Evolutionary conservation across 1,140 invertebrate genomes (phyloP).

Genomic region (Neoseiulus cucumeris): DNA sequence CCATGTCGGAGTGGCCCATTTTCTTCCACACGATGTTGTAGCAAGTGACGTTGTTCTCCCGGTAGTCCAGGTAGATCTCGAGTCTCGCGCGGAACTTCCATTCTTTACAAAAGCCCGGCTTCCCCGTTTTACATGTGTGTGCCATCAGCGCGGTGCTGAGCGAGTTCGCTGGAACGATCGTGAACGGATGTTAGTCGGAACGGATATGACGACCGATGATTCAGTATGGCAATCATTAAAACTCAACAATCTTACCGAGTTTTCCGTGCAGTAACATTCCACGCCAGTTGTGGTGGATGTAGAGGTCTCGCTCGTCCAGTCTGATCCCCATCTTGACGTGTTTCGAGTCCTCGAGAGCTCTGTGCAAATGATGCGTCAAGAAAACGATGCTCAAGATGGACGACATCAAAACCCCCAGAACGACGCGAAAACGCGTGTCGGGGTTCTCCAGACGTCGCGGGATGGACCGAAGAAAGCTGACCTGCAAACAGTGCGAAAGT

Average conservation of each 20-base stretch:
- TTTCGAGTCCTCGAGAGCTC: slow-evolving; percentile 3
- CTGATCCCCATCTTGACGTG: slow-evolving; percentile 9
- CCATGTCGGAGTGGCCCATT: slow-evolving; percentile 5
- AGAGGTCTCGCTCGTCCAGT: slow-evolving; percentile 5
- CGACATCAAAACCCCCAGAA: neutral
- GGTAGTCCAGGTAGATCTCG: neutral
- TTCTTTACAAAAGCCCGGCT: slow-evolving; percentile 7
- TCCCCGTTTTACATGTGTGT: slow-evolving; percentile 1
- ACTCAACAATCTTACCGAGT: neutral
- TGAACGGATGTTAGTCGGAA: too few relatives aligned
- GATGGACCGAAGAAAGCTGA: neutral
- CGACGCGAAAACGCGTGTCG: neutral
- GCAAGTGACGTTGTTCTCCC: slow-evolving; percentile 5
- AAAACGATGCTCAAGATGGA: neutral
- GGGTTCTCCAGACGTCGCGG: neutral
- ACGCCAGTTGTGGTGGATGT: neutral
- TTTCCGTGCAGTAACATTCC: slow-evolving; percentile 7
- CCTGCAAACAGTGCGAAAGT: too few relatives aligned
- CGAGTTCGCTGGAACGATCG: neutral
- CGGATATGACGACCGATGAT: too few relatives aligned
- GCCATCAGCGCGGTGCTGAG: slow-evolving; percentile 6
- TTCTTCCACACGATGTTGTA: slow-evolving; percentile 7
- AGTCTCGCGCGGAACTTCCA: slow-evolving; percentile 7
- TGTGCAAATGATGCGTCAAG: slow-evolving; percentile 2
- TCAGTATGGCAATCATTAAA: too few relatives aligned